Percentiles rank a stretch among this genome's conserved stretches.
phyloP scores from a whole-genome alignment of 2,888 invertebrate species.

The Cordilura impudica region DNA sequence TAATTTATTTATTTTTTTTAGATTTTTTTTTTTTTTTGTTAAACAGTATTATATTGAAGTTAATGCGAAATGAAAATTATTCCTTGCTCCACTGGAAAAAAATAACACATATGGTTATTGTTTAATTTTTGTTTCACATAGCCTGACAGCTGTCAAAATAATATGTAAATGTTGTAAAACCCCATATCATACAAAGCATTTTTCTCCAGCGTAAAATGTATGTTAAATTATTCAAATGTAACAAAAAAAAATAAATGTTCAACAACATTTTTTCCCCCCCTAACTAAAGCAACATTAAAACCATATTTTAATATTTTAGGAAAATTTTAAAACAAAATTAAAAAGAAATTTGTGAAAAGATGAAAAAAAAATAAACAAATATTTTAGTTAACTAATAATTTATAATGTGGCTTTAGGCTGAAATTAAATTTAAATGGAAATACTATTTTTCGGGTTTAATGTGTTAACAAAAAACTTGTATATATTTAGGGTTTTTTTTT shows the following conservation, averaged over 20 bases:
- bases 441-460: neutral
- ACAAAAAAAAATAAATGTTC: neutral
- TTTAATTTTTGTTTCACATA: slow-evolving; percentile 56
- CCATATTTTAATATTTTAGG: no score
- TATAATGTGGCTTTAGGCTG: neutral
- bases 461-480: neutral
- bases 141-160: slow-evolving; percentile 63
- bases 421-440: neutral
- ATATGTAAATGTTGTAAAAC: slow-evolving; percentile 60
- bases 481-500: neutral
- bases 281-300: no score
- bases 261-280: no score
- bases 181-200: slow-evolving; percentile 54
- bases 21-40: neutral
- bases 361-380: neutral
- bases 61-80: neutral
- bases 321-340: no score
- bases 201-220: slow-evolving; percentile 44
- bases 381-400: neutral
- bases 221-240: slow-evolving; percentile 49
- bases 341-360: neutral
- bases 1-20: no score
- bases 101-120: slow-evolving; percentile 46
- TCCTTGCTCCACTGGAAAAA: neutral
- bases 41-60: no score